phyloP scores from a whole-genome alignment of 2,888 invertebrate species.

The Zaprionus lineosus region DNA sequence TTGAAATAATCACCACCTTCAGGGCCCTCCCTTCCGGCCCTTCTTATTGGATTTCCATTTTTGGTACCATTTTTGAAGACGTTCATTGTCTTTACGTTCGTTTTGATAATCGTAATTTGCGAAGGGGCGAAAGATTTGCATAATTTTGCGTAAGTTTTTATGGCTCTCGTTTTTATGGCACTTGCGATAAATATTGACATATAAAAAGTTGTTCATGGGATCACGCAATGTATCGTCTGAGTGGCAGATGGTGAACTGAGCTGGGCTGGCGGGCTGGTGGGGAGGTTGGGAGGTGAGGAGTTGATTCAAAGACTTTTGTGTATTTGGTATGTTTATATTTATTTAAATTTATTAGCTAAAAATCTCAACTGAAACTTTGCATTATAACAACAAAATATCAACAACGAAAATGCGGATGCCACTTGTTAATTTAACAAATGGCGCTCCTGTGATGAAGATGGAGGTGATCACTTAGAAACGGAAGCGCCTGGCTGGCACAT shows the following conservation, averaged over 20 bases:
- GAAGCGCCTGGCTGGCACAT: constrained; percentile 69
- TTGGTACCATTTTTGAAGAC: constrained; percentile 3
- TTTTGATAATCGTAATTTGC: constrained; percentile 13
- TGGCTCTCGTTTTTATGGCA: constrained; percentile 31
- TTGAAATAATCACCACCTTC: no score
- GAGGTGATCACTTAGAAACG: constrained; percentile 58
- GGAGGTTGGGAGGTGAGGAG: no score
- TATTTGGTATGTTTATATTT: constrained; percentile 40
- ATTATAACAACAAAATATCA: constrained; percentile 74
- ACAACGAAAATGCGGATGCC: constrained; percentile 53
- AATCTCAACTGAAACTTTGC: constrained; percentile 71
- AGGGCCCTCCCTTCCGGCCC: no score
- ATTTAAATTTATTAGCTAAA: constrained; percentile 61
- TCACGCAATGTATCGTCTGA: no score
- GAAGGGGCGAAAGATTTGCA: constrained; percentile 28
- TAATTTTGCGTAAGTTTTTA: constrained; percentile 29
- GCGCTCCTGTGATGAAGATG: constrained; percentile 25
- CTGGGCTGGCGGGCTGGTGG: no score
- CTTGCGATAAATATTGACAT: constrained; percentile 10
- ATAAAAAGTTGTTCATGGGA: no score
- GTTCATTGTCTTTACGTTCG: constrained; percentile 32
- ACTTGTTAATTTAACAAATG: constrained; percentile 71
- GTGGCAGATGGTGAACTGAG: no score
- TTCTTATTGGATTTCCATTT: no score
- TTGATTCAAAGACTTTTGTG: constrained; percentile 23